phyloP scores from a whole-genome alignment of 2,113 vertebrate species.

The Melanerpes aurifrons region DNA sequence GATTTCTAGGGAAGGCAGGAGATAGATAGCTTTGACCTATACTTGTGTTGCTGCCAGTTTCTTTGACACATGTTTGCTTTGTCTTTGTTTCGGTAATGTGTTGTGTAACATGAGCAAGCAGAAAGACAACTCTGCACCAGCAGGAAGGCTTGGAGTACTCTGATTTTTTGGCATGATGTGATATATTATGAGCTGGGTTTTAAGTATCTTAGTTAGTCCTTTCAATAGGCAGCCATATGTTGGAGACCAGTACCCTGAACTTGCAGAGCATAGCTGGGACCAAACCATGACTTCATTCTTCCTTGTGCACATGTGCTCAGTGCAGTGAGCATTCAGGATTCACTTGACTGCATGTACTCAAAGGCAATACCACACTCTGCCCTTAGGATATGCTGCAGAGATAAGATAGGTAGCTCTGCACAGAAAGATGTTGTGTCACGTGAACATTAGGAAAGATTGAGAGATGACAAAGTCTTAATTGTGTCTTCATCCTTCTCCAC shows the following conservation, averaged over 20 bases:
- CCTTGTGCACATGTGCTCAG: rapidly evolving
- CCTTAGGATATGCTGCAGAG: not conserved
- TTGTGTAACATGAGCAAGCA: slow-evolving; percentile 53
- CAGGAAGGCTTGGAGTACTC: slow-evolving; percentile 33
- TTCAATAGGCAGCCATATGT: not conserved
- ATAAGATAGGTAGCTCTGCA: not conserved
- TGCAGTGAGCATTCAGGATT: not conserved
- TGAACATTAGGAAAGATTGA: not conserved
- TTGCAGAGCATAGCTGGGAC: not conserved
- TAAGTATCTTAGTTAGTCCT: not conserved
- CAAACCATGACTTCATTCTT: not conserved
- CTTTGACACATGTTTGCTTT: not conserved
- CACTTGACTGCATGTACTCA: not conserved
- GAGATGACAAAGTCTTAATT: not conserved
- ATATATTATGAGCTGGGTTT: not conserved
- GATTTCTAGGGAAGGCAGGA: not conserved
- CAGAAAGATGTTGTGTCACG: not conserved
- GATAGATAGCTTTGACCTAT: slow-evolving; percentile 35
- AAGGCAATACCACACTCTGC: not conserved
- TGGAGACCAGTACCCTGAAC: not conserved
- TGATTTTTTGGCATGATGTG: slow-evolving; percentile 12
- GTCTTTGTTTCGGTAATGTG: slow-evolving; percentile 47
- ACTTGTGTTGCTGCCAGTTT: slow-evolving; percentile 14
- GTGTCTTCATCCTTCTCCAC: not conserved
- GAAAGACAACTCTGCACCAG: slow-evolving; percentile 19